Evolutionary conservation across 2,113 vertebrate species (phyloP).

Genomic region (Dissostichus mawsoni): DNA sequence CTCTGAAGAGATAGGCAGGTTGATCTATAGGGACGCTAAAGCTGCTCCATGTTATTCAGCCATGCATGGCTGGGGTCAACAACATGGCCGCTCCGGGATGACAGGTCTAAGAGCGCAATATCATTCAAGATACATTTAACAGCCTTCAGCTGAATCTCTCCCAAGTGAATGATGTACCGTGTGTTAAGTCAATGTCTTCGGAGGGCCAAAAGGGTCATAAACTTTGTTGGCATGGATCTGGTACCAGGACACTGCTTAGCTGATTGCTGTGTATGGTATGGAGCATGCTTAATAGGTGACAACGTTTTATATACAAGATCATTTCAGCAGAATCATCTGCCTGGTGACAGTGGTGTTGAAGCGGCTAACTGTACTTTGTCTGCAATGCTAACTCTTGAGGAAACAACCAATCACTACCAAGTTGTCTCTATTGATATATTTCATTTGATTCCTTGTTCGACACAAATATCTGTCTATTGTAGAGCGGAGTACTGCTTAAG

Average conservation of each 20-base stretch:
- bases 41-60: constrained; percentile 55
- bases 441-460: background rate
- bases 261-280: constrained; percentile 20
- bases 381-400: background rate
- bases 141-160: constrained; percentile 33
- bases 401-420: background rate
- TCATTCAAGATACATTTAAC: constrained; percentile 46
- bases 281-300: constrained; percentile 24
- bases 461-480: background rate
- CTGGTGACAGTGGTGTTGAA: background rate
- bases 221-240: constrained; percentile 29
- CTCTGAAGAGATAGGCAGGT: constrained; percentile 46
- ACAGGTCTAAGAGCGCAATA: constrained; percentile 42
- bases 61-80: constrained; percentile 58
- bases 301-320: constrained; percentile 22
- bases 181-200: constrained; percentile 34
- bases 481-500: background rate
- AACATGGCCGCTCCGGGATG: constrained; percentile 40
- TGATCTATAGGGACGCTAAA: constrained; percentile 66
- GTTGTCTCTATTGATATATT: background rate
- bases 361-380: background rate
- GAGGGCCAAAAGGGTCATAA: constrained; percentile 43
- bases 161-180: constrained; percentile 48
- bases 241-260: constrained; percentile 5
- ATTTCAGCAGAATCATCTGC: background rate